phyloP scores from a whole-genome alignment of 1,140 invertebrate genomes.

The Drosophila kanapiae region DNA sequence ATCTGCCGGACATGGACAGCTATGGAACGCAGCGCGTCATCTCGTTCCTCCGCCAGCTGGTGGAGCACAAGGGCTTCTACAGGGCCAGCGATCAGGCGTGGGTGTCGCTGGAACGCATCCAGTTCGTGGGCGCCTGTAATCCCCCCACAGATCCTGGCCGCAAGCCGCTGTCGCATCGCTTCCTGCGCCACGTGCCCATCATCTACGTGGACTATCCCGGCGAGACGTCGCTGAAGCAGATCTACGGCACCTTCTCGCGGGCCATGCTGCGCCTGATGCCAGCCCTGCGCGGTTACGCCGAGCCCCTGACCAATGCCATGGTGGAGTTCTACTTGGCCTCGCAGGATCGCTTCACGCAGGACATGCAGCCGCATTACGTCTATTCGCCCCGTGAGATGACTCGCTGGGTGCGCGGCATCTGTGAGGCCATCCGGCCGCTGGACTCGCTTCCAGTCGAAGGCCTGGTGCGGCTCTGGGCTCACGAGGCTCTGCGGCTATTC shows the following conservation, averaged over 20 bases:
- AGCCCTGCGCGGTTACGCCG: conserved; percentile 95
- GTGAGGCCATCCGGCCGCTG: conserved; percentile 98
- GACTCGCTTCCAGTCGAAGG: conserved; percentile 97
- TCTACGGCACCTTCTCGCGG: conserved; percentile 99
- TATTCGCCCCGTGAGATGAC: conserved; percentile 99
- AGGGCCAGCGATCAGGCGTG: conserved; percentile 97
- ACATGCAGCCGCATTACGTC: conserved; percentile 99
- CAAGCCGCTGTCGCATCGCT: conserved; percentile 97
- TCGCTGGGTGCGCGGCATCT: conserved; percentile 99
- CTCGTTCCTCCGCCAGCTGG: conserved; percentile 98
- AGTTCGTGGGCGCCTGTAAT: conserved; percentile 99
- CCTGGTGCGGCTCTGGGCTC: conserved; percentile 98
- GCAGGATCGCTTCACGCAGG: conserved; percentile 99
- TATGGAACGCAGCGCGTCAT: conserved; percentile 99
- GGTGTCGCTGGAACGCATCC: conserved; percentile 98
- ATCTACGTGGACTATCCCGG: conserved; percentile 99
- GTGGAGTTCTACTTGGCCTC: conserved; percentile 99
- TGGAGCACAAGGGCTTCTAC: conserved; percentile 97
- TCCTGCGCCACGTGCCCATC: conserved; percentile 97
- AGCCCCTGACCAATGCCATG: conserved; percentile 99
- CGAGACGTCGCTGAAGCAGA: conserved; percentile 98
- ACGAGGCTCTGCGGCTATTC: conserved; percentile 98
- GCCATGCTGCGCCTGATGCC: conserved; percentile 98
- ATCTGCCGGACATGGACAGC: conserved; percentile 99
- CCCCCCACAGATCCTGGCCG: conserved; percentile 99